phyloP scores from a whole-genome alignment of 2,113 vertebrate species.

The Protobothrops flavoviridis region DNA sequence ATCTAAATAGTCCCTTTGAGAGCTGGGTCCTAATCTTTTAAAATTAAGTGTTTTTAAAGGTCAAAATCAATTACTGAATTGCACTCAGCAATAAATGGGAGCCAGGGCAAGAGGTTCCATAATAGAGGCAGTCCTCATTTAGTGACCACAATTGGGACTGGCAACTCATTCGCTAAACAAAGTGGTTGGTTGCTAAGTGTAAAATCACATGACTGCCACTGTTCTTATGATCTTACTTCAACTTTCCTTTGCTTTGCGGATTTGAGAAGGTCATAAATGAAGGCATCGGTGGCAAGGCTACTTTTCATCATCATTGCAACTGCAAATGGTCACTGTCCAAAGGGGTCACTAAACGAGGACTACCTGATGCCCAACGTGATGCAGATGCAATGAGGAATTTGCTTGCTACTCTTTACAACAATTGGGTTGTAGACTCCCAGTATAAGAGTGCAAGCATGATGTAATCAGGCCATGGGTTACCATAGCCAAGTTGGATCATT shows the following conservation, averaged over 20 bases:
- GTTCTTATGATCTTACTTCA: neutral
- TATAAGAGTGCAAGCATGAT: neutral
- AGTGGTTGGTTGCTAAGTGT: neutral
- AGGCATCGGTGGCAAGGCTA: neutral
- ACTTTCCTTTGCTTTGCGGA: neutral
- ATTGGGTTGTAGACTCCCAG: neutral
- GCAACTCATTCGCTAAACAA: neutral
- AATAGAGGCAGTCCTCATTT: neutral
- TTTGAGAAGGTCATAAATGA: neutral
- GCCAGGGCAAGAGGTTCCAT: neutral
- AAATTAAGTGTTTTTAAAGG: neutral
- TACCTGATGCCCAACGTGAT: neutral
- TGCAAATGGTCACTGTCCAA: neutral
- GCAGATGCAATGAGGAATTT: neutral
- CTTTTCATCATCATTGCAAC: neutral
- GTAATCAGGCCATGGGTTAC: neutral
- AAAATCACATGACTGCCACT: neutral
- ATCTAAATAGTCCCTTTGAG: neutral
- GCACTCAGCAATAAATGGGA: neutral
- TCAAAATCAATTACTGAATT: neutral
- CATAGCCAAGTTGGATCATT: neutral
- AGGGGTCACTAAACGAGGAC: neutral
- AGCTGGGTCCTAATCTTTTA: neutral
- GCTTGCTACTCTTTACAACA: neutral
- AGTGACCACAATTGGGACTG: neutral